Evolutionary conservation across 1,140 invertebrate species (phyloP).

Genomic region (Copidosoma floridanum): DNA sequence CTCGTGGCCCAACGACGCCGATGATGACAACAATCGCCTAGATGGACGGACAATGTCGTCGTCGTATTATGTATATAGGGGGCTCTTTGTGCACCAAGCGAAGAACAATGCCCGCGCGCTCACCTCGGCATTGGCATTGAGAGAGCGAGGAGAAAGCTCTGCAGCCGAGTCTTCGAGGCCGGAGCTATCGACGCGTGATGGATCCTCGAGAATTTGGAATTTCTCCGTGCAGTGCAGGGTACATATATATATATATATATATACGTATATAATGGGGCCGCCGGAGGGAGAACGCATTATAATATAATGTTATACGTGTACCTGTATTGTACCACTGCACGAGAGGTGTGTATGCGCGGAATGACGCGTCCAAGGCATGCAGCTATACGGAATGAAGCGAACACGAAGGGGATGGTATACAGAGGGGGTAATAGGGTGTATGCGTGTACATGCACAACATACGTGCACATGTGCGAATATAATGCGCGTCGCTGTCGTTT

Average conservation of each 20-base stretch:
- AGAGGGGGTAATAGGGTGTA: slow-evolving; percentile 11
- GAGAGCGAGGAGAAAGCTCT: slow-evolving; percentile 26
- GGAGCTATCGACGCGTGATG: slow-evolving; percentile 20
- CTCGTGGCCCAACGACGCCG: too few species aligned
- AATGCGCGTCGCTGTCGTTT: too few species aligned
- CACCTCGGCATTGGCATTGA: not conserved
- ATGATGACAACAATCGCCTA: too few species aligned
- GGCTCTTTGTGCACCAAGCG: too few species aligned
- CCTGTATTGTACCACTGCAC: not conserved
- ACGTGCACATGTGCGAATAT: not conserved
- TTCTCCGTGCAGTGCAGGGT: slow-evolving; percentile 1
- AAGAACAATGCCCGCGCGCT: not conserved
- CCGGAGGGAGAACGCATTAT: not conserved
- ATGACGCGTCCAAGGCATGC: slow-evolving; percentile 3
- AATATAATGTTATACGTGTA: too few species aligned
- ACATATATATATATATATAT: slow-evolving; percentile 1
- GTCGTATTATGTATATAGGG: too few species aligned
- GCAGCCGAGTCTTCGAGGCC: not conserved
- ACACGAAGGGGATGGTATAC: too few species aligned
- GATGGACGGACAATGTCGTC: slow-evolving; percentile 23
- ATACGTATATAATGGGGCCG: slow-evolving; percentile 7
- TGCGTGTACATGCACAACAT: slow-evolving; percentile 2
- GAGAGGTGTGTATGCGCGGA: too few species aligned
- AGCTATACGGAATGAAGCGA: too few species aligned
- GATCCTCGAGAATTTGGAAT: slow-evolving; percentile 25